These are phyloP conservation scores for Pleuronectes platessa DNA, from an alignment of 2,113 vertebrate genomes.

Conservation along the genomic window DNA sequence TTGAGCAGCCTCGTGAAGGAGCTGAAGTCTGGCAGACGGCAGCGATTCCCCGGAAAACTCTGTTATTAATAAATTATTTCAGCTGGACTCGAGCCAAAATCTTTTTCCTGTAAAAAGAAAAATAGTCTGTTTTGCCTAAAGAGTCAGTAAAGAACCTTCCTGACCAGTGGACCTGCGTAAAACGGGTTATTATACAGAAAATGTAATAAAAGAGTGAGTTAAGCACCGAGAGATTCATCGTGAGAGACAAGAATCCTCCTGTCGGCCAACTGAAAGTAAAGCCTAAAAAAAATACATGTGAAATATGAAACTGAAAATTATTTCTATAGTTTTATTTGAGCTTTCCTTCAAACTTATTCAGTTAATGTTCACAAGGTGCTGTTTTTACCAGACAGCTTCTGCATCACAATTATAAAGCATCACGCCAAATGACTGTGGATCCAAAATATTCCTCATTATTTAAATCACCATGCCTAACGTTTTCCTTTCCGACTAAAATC, in stretches of 20 bases:
- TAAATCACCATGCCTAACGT: too few species aligned
- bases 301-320: neutral
- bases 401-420: too few species aligned
- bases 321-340: too few species aligned
- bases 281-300: neutral
- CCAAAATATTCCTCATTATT: too few species aligned
- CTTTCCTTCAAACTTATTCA: too few species aligned
- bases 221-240: neutral
- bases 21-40: constrained; percentile 20
- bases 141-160: constrained; percentile 9
- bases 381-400: too few species aligned
- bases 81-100: constrained; percentile 20
- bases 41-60: constrained; percentile 13
- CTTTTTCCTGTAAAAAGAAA: neutral
- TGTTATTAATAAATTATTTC: constrained; percentile 42
- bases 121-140: neutral
- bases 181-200: neutral
- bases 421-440: too few species aligned
- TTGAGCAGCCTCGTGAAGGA: constrained; percentile 16
- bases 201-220: too few species aligned
- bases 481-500: too few species aligned
- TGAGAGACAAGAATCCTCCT: neutral
- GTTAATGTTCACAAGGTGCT: too few species aligned
- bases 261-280: neutral
- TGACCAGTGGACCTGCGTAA: neutral